Conservation (phyloP, 2,113 vertebrate genomes). For the Plecturocebus donacophilus region DNA sequence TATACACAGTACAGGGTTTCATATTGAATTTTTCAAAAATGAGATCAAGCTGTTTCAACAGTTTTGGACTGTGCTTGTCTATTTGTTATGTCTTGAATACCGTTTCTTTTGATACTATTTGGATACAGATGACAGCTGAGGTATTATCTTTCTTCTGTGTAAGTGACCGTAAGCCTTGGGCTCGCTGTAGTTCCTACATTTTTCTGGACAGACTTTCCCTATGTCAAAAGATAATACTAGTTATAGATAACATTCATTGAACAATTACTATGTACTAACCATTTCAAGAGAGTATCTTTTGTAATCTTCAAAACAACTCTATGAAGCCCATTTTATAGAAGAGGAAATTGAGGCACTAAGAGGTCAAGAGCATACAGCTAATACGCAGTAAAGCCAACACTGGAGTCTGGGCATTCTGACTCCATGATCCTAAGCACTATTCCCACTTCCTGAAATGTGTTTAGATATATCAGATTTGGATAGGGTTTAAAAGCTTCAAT, state of each 20-base stretch:
- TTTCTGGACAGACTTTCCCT: neutral
- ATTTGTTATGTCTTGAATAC: neutral
- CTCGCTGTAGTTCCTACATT: neutral
- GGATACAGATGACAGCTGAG: neutral
- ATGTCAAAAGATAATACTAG: neutral
- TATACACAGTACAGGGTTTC: neutral
- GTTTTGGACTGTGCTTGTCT: neutral
- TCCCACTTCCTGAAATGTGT: neutral
- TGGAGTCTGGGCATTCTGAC: neutral
- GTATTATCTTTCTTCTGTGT: neutral
- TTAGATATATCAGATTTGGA: neutral
- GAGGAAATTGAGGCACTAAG: neutral
- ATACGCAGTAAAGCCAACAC: neutral
- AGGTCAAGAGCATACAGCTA: neutral
- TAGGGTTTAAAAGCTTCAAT: neutral
- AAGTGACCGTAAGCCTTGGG: neutral
- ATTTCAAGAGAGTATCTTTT: neutral
- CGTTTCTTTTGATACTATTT: neutral
- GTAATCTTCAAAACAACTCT: neutral
- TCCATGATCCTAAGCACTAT: rapidly evolving
- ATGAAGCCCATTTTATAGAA: neutral
- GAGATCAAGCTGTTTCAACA: neutral
- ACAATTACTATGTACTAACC: neutral
- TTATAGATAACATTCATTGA: neutral
- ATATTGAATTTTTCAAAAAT: neutral